Conservation (phyloP, 2,113 vertebrate species). For the Propithecus coquereli region DNA sequence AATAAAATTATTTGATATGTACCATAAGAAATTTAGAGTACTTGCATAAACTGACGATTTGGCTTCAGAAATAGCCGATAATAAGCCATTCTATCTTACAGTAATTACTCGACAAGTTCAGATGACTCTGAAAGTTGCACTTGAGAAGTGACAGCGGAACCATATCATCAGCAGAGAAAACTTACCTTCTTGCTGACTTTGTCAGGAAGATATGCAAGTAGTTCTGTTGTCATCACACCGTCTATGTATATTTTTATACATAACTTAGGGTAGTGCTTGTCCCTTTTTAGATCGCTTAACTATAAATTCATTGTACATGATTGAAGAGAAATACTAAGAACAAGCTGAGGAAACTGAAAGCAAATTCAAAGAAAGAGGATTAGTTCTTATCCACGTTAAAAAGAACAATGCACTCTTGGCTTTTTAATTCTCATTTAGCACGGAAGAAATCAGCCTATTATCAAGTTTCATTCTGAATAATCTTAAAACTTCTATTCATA, state of each 20-base stretch:
- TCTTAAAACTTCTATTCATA: constrained; percentile 30
- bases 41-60: not conserved
- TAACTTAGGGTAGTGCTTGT: not conserved
- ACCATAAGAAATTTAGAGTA: not conserved
- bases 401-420: not conserved
- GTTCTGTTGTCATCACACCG: not conserved
- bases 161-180: not conserved
- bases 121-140: not conserved
- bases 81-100: not conserved
- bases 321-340: not conserved
- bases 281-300: not conserved
- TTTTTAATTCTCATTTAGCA: constrained; percentile 33
- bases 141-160: not conserved
- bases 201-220: not conserved
- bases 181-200: not conserved
- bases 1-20: not conserved
- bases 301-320: not conserved
- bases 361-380: not conserved
- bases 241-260: not conserved
- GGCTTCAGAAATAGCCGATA: not conserved
- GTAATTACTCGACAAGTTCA: not conserved
- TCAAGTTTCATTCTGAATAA: constrained; percentile 2
- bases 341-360: not conserved
- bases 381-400: not conserved
- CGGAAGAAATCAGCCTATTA: constrained; percentile 8